phyloP scores from a whole-genome alignment of 2,888 invertebrate species.

The Diaperis boleti region DNA sequence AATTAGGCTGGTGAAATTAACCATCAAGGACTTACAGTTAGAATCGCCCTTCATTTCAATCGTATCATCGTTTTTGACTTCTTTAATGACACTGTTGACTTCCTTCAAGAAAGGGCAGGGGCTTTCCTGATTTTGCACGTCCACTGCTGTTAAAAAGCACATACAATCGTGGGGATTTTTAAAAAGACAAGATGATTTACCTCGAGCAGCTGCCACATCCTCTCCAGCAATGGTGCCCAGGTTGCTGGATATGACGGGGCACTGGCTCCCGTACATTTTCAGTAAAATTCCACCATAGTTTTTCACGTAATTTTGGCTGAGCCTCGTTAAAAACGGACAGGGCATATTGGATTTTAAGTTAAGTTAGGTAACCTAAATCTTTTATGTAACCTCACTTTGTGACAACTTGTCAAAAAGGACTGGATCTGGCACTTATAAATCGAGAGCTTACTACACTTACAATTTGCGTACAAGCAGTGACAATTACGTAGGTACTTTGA shows the following conservation, averaged over 20 bases:
- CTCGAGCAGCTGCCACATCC: constrained; percentile 13
- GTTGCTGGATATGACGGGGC: constrained; percentile 80
- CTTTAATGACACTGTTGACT: constrained; percentile 70
- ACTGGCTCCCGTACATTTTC: constrained; percentile 84
- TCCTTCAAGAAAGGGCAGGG: constrained; percentile 73
- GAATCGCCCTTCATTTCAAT: constrained; percentile 56
- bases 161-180: too few species aligned
- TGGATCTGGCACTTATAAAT: neutral
- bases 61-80: constrained; percentile 73
- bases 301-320: constrained; percentile 83
- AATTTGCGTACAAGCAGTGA: too few species aligned
- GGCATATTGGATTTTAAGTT: constrained; percentile 76
- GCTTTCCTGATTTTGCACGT: constrained; percentile 3
- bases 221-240: constrained; percentile 53
- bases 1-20: too few species aligned
- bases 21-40: constrained; percentile 10
- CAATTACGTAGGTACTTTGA: too few species aligned
- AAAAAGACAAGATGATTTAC: too few species aligned
- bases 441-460: neutral
- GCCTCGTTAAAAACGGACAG: constrained; percentile 87
- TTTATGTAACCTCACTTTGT: constrained; percentile 33
- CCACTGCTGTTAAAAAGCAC: neutral
- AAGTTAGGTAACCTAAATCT: constrained; percentile 46
- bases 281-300: constrained; percentile 83
- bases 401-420: neutral